Evolutionary conservation across 2,888 invertebrate species (phyloP), one percentile per base, ranked within the genome.

Genomic region (Lasiommata megera): DNA sequence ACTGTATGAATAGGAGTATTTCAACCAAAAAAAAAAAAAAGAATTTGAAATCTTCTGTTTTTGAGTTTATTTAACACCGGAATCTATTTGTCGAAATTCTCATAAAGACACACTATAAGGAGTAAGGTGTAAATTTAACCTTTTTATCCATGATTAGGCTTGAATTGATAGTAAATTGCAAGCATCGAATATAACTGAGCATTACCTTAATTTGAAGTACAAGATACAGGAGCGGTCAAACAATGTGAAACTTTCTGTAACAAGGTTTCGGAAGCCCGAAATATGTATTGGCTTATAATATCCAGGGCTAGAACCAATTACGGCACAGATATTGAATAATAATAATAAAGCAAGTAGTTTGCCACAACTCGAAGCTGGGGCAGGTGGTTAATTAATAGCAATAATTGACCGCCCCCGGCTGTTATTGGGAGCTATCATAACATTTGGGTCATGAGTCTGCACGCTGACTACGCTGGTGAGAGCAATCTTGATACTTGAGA

Each of bases 391-490:
- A 72, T 72, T 70, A 71, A 71, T 70, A 67, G 67, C 64, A 69
- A 72, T 72, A 71, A 72, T 72, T 72, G 89, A 82, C 83, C 78
- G 88, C 89, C 83, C 63, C 69, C 61, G 75, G 88, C 82, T 89
- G 84, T 89, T 90, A 90, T 90, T 90, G 89, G 74, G 73, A 69
- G 71, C 74, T 76, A 73, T 74, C 73, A 76, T 67, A 77, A 71
- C 72, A 88, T 89, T 89, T 88, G 85, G 88, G 87, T 86, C 88
- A 88, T 77, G 85, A 82, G 75, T 79, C 77, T 83, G 80, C 77
- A 77, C 76, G 58, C 61, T 63, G 64, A 58, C 55, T 37, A 31
- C 62, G 56, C 59, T 67, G 48, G 54, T 8, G 0, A 23, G 7
- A 3, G 14, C 0, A 46, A 17, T 51, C 38, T 75, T 75, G 72